Conservation (phyloP, 1,140 invertebrate genomes). For the Nephotettix cincticeps region DNA sequence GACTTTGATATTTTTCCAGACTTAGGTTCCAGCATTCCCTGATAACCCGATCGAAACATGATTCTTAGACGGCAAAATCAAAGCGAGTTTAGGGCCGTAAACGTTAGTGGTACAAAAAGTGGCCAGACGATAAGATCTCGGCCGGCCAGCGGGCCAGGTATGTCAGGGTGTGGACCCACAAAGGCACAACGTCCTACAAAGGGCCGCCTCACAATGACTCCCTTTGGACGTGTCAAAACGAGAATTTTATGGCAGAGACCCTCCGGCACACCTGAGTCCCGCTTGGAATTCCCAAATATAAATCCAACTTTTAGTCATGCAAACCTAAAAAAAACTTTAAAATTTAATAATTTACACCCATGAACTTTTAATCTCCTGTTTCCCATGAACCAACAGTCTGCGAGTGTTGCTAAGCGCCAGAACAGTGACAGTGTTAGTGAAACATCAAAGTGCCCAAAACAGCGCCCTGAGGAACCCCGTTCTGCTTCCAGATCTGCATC, state of each 20-base stretch:
- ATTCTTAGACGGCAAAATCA: conserved; percentile 14
- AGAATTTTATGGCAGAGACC: conserved; percentile 23
- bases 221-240: conserved; percentile 19
- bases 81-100: conserved; percentile 14
- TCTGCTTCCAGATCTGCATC: not conserved
- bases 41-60: conserved; percentile 11
- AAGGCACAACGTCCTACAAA: not conserved
- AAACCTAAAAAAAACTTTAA: not conserved
- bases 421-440: conserved; percentile 3
- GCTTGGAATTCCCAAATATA: conserved; percentile 12
- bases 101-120: conserved; percentile 9
- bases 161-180: not conserved
- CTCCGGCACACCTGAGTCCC: conserved; percentile 13
- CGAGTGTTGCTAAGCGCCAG: not conserved
- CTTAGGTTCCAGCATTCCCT: too few species aligned
- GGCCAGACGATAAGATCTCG: conserved; percentile 14
- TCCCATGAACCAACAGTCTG: too few species aligned
- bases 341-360: too few species aligned
- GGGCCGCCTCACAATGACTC: conserved; percentile 10
- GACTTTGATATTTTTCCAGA: too few species aligned
- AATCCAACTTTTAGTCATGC: not conserved
- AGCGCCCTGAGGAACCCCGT: not conserved
- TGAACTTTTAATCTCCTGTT: too few species aligned
- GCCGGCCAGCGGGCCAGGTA: conserved; percentile 2
- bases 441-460: not conserved